Conservation (phyloP, 2,113 vertebrate species). For the Candoia aspera region DNA sequence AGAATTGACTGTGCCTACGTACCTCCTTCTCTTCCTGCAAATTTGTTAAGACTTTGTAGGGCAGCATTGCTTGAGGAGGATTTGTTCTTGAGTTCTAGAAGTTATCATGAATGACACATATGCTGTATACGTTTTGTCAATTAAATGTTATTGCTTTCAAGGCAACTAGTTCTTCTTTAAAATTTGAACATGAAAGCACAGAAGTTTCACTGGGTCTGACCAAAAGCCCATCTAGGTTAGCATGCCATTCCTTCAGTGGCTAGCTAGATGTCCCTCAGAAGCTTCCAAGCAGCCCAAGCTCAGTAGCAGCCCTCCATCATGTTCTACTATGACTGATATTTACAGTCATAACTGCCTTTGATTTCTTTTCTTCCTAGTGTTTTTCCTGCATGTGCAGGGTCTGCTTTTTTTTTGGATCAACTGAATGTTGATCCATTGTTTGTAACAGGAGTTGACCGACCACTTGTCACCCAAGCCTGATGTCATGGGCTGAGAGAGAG, state of each 20-base stretch:
- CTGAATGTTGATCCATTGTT: too few relatives aligned
- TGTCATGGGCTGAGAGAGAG: too few relatives aligned
- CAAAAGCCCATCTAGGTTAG: not conserved
- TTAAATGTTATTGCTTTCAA: not conserved
- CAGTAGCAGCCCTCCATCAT: not conserved
- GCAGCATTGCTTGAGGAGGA: not conserved
- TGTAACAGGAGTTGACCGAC: too few relatives aligned
- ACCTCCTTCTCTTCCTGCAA: not conserved
- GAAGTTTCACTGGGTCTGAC: not conserved
- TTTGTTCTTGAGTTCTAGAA: not conserved
- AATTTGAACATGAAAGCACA: not conserved
- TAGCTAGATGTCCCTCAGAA: not conserved
- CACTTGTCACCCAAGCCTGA: too few relatives aligned
- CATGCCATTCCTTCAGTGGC: not conserved
- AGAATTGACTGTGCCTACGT: not conserved
- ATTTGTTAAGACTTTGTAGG: not conserved
- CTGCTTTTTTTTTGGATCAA: too few relatives aligned
- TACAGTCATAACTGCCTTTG: not conserved
- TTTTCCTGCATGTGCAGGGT: too few relatives aligned
- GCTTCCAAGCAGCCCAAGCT: not conserved
- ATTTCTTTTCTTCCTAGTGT: too few relatives aligned
- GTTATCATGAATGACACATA: not conserved
- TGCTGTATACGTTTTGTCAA: not conserved
- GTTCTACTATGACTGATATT: not conserved
- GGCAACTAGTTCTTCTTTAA: not conserved